phyloP scores from a whole-genome alignment of 2,113 vertebrate species.

The Misgurnus mizolepis region DNA sequence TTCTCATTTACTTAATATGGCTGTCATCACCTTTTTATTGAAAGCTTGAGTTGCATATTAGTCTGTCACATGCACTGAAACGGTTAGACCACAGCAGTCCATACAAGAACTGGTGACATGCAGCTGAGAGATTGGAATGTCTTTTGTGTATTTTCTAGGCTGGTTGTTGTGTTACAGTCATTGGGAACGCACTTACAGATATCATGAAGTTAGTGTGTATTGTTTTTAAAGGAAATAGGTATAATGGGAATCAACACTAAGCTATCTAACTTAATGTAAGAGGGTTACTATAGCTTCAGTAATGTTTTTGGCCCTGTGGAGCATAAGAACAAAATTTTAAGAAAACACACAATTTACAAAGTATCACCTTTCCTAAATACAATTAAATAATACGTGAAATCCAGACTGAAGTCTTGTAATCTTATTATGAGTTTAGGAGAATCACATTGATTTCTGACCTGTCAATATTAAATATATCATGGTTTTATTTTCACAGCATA shows the following conservation, averaged over 20 bases:
- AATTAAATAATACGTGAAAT: not conserved
- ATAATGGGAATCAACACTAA: not conserved
- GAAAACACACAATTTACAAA: too few relatives aligned
- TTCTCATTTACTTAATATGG: conserved; percentile 46
- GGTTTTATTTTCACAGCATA: too few relatives aligned
- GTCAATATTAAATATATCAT: too few relatives aligned
- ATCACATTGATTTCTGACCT: too few relatives aligned
- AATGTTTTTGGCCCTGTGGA: too few relatives aligned
- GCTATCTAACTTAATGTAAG: not conserved
- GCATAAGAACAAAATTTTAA: too few relatives aligned
- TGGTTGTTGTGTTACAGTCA: conserved; percentile 29
- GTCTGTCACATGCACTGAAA: conserved; percentile 55
- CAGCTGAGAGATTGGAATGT: conserved; percentile 48
- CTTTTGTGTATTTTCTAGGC: conserved; percentile 38
- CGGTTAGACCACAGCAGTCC: conserved; percentile 15
- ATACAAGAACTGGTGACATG: conserved; percentile 38
- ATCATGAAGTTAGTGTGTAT: not conserved
- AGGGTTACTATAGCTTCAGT: too few relatives aligned
- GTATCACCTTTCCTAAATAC: not conserved
- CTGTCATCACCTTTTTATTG: conserved; percentile 59
- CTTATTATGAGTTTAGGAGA: too few relatives aligned
- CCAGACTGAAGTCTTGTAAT: too few relatives aligned
- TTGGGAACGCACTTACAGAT: not conserved
- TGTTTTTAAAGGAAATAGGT: not conserved
- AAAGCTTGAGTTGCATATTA: conserved; percentile 50